Base-by-base conservation (phyloP, 2,888 invertebrate species). In the Andrena bucephala region DNA sequence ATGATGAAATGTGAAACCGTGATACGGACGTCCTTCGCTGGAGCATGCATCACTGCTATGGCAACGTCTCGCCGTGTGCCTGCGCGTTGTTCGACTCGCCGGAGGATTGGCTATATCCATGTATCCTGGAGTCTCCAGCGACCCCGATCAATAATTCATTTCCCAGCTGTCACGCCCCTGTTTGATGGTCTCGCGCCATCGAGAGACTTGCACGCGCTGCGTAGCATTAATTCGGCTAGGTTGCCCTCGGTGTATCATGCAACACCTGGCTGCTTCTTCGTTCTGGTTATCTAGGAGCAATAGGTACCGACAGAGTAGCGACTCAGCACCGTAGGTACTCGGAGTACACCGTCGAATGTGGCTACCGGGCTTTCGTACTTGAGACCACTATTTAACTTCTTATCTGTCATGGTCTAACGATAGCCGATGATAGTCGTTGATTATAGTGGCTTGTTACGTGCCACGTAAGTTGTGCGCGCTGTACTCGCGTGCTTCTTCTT, bases 71-170 rank as follows among this genome's bases (percentile, higher is more conserved):
- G 77, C 65, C 77, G 60, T 27, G 69, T 81, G 59, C 63, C 70
- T 87, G 86, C 77, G 77, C 79, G 63, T 63, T 77, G 62, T 77
- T 82, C 72, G 71, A n/a, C 29, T 79, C 59, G 82, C 65, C 74
- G 59, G 50, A 67, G 83, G 75, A 85, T 89, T 84, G 85, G 80
- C 81, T 89, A 85, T 83, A 89, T 85, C 16, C 33, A 3, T 27
- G 42, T 69, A 86, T 84, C 75, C 84, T 74, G 81, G 84, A 83
- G 79, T 83, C 82, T 79, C 77, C 65, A 52, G 83, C 75, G 77
- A 78, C 85, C 77, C 66, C 83, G 92, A 92, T 92, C 92, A 91
- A 92, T 92, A 92, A 91, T 91, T 92, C 90, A 90, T 90, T 88
- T 88, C 87, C 87, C 88, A 85, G 85, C 85, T 89, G 86, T 86